Evolutionary conservation across 2,113 vertebrate genomes (phyloP).

Genomic region (Antechinus flavipes): DNA sequence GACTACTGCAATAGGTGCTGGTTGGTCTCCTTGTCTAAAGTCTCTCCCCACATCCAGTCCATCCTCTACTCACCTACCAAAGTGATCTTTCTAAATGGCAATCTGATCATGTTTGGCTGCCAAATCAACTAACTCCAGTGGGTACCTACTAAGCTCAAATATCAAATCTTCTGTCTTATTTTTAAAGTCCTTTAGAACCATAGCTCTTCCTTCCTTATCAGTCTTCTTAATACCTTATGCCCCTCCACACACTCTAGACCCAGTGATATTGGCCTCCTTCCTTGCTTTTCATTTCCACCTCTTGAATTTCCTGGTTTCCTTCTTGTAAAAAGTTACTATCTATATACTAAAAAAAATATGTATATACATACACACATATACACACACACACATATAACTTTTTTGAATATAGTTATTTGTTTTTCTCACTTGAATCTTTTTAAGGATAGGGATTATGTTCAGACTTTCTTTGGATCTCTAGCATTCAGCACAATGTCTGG

Average conservation of each 20-base stretch:
- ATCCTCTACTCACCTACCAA: not conserved
- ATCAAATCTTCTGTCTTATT: not conserved
- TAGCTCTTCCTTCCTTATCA: not conserved
- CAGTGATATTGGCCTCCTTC: not conserved
- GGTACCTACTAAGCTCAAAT: not conserved
- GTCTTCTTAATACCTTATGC: not conserved
- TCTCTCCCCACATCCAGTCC: not conserved
- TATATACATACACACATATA: too few relatives aligned
- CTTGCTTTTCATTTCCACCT: not conserved
- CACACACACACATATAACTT: too few relatives aligned
- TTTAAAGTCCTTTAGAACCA: not conserved
- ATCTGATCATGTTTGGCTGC: not conserved
- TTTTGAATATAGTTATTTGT: too few relatives aligned
- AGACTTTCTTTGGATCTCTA: not conserved
- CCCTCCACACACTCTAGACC: not conserved
- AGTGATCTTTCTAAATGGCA: not conserved
- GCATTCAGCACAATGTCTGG: not conserved
- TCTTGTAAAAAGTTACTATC: not conserved
- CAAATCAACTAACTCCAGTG: not conserved
- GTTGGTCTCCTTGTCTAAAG: not conserved
- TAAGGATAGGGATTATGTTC: not conserved
- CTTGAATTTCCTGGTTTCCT: not conserved
- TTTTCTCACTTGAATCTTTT: not conserved
- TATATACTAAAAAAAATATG: too few relatives aligned
- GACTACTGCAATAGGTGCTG: not conserved